These are phyloP conservation scores for Catostomus latipinnis DNA, from an alignment of 2,797 vertebrate genomes.

Conservation along the genomic window DNA sequence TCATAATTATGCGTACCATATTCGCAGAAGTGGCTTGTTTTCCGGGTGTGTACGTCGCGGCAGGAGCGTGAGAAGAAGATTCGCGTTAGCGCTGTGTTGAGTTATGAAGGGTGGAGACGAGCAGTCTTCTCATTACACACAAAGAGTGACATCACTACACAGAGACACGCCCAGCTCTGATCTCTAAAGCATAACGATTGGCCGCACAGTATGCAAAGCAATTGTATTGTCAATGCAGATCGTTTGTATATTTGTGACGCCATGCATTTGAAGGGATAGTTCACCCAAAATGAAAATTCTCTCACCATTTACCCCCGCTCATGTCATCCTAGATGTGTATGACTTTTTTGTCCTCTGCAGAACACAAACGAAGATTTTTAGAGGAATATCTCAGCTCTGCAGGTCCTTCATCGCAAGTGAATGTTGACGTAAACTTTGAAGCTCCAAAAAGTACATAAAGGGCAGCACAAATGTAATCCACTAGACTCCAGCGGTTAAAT, in stretches of 20 bases:
- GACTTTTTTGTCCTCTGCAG: too few relatives aligned
- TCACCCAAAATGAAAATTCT: too few relatives aligned
- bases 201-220: too few relatives aligned
- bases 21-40: slow-evolving; percentile 13
- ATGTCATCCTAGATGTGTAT: too few relatives aligned
- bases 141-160: not conserved
- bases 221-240: not conserved
- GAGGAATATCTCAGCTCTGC: too few relatives aligned
- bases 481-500: too few relatives aligned
- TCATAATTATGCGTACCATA: slow-evolving; percentile 16
- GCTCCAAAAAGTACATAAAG: too few relatives aligned
- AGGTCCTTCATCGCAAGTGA: too few relatives aligned
- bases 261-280: not conserved
- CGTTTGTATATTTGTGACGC: slow-evolving; percentile 2
- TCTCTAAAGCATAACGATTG: not conserved
- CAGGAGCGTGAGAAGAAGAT: not conserved
- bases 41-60: slow-evolving; percentile 9
- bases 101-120: slow-evolving; percentile 22
- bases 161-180: slow-evolving; percentile 14
- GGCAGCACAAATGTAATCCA: too few relatives aligned
- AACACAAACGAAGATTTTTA: too few relatives aligned
- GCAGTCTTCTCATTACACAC: not conserved
- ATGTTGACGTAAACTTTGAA: too few relatives aligned
- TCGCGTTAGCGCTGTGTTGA: slow-evolving; percentile 2
- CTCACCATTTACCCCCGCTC: too few relatives aligned